These are phyloP conservation scores for Gopherus evgoodei DNA, from an alignment of 2,113 vertebrate genomes.

Conservation along the genomic window DNA sequence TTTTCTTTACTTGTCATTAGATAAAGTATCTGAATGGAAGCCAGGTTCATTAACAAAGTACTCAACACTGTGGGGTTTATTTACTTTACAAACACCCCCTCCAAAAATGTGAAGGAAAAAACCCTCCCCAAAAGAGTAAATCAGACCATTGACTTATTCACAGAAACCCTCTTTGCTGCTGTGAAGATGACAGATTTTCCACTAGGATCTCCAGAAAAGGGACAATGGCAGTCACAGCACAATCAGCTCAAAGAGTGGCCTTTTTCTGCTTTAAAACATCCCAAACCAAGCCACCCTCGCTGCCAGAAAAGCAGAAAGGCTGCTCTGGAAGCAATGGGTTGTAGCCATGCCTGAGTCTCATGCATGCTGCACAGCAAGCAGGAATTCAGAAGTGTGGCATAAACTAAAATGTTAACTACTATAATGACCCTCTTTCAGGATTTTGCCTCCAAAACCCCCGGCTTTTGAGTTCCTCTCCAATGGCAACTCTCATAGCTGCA, in stretches of 20 bases:
- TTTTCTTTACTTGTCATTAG: not conserved
- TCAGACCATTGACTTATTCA: not conserved
- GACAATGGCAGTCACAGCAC: not conserved
- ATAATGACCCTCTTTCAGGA: not conserved
- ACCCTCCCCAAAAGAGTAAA: not conserved
- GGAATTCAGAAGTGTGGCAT: not conserved
- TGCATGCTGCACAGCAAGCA: not conserved
- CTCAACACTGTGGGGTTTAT: not conserved
- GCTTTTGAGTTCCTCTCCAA: not conserved
- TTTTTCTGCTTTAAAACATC: not conserved
- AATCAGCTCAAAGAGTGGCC: not conserved
- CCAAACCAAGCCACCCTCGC: not conserved
- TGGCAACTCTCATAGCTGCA: not conserved
- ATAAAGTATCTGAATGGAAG: not conserved
- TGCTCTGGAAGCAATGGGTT: rapidly evolving
- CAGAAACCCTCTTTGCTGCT: not conserved
- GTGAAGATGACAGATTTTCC: not conserved
- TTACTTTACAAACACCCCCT: not conserved
- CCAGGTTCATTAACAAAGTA: not conserved
- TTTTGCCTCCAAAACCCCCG: not conserved
- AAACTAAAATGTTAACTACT: not conserved
- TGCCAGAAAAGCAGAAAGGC: not conserved
- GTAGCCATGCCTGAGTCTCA: not conserved
- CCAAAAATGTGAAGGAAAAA: rapidly evolving
- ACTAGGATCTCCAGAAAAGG: not conserved